Evolutionary conservation across 2,888 invertebrate genomes (phyloP).

Genomic region (Cetonia aurata): DNA sequence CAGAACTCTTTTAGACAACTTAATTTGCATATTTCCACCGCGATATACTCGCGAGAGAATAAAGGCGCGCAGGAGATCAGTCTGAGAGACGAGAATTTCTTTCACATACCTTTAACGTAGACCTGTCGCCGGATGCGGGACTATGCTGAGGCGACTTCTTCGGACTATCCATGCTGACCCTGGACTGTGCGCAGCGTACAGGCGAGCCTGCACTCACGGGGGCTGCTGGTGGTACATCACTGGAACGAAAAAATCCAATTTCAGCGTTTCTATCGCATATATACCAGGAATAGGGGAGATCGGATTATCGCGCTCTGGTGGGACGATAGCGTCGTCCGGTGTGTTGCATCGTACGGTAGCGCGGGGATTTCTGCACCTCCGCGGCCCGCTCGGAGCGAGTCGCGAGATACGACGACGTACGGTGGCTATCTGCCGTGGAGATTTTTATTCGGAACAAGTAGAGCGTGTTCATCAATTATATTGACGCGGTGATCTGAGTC

Average conservation of each 20-base stretch:
- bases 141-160: conserved; percentile 71
- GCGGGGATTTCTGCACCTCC: neutral
- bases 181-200: conserved; percentile 67
- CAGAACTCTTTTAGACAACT: no score
- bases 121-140: conserved; percentile 69
- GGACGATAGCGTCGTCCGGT: neutral
- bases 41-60: no score
- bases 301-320: neutral
- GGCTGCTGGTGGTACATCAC: conserved; percentile 74
- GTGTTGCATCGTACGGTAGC: conserved; percentile 4
- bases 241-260: conserved; percentile 66
- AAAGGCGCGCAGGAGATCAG: no score
- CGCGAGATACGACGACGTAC: conserved; percentile 4
- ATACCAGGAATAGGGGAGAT: no score
- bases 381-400: neutral
- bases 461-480: conserved; percentile 40
- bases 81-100: no score
- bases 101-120: conserved; percentile 62
- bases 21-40: no score
- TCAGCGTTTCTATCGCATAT: conserved; percentile 19
- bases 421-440: conserved; percentile 7
- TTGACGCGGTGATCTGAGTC: conserved; percentile 37
- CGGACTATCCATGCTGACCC: conserved; percentile 72
- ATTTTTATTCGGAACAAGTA: conserved; percentile 36
- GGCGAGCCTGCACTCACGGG: conserved; percentile 72